These are phyloP conservation scores for Drosophila oshimai DNA, from an alignment of 1,140 invertebrate species.

Conservation along the genomic window DNA sequence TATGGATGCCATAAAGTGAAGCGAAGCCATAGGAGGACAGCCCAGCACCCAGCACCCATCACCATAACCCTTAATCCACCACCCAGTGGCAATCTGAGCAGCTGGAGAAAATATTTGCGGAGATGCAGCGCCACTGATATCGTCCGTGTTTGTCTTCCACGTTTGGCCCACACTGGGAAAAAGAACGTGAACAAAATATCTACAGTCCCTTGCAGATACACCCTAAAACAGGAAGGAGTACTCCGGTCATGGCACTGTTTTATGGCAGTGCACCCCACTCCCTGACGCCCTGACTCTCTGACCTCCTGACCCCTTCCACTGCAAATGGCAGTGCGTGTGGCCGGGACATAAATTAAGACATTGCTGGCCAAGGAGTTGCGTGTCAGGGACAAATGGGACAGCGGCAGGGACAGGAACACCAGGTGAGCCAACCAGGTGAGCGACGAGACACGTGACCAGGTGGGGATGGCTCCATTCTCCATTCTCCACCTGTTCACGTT, in stretches of 20 bases:
- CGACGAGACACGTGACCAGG: slow-evolving; percentile 54
- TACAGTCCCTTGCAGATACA: background rate
- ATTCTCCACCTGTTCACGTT: background rate
- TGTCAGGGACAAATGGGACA: slow-evolving; percentile 29
- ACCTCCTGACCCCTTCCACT: background rate
- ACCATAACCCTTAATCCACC: background rate
- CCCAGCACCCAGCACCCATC: background rate
- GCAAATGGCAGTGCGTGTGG: slow-evolving; percentile 41
- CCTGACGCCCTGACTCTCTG: no score
- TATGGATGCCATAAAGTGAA: slow-evolving; percentile 42
- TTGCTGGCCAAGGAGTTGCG: slow-evolving; percentile 44
- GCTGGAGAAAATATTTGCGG: slow-evolving; percentile 25
- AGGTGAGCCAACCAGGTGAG: slow-evolving; percentile 15
- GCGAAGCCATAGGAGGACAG: slow-evolving; percentile 23
- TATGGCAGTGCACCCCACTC: background rate
- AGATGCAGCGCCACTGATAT: slow-evolving; percentile 32
- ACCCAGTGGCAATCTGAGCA: slow-evolving; percentile 17
- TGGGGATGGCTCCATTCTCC: background rate
- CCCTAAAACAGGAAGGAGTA: no score
- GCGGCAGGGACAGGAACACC: slow-evolving; percentile 1
- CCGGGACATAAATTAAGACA: slow-evolving; percentile 62
- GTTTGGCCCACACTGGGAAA: background rate
- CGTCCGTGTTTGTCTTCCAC: background rate
- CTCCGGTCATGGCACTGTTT: no score
- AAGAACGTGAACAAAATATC: background rate